These are phyloP conservation scores for Uloborus diversus DNA, from an alignment of 1,140 invertebrate genomes.

Conservation along the genomic window DNA sequence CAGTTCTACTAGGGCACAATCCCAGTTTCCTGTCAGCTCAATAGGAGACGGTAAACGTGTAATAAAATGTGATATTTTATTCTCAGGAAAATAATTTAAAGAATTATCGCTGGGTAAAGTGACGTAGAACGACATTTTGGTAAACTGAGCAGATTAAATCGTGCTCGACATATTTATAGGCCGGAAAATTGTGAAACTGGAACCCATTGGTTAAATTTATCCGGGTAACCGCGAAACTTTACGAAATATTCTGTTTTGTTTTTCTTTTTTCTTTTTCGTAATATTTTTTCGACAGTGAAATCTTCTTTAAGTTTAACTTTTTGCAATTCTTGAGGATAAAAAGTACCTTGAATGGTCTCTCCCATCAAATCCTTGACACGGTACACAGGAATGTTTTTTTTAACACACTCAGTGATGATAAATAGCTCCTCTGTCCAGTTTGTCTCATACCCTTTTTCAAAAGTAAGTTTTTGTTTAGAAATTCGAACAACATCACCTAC, in stretches of 20 bases:
- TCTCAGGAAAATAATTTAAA: constrained; percentile 9
- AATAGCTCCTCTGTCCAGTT: constrained; percentile 52
- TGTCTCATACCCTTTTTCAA: constrained; percentile 23
- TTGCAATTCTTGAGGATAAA: constrained; percentile 31
- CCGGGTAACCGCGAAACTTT: neutral
- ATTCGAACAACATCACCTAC: constrained; percentile 60
- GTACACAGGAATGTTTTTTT: constrained; percentile 18
- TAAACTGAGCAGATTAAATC: neutral
- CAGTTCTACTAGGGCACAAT: neutral
- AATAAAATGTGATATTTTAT: constrained; percentile 1
- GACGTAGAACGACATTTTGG: neutral
- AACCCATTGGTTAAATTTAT: constrained; percentile 62
- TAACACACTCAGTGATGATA: neutral
- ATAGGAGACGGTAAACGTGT: neutral
- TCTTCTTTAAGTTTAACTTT: neutral
- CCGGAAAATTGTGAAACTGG: constrained; percentile 57
- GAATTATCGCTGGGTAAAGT: neutral
- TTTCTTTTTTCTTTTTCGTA: neutral
- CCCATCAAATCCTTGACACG: constrained; percentile 29
- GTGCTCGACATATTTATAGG: constrained; percentile 52
- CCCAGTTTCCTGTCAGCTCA: neutral
- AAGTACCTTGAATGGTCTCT: constrained; percentile 29
- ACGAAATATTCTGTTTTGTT: constrained; percentile 22
- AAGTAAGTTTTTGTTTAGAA: constrained; percentile 37
- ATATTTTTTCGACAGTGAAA: neutral